Percentiles rank a stretch among this genome's conserved stretches.
Conservation (phyloP, 1,140 invertebrate genomes). For the Heterodera schachtii region DNA sequence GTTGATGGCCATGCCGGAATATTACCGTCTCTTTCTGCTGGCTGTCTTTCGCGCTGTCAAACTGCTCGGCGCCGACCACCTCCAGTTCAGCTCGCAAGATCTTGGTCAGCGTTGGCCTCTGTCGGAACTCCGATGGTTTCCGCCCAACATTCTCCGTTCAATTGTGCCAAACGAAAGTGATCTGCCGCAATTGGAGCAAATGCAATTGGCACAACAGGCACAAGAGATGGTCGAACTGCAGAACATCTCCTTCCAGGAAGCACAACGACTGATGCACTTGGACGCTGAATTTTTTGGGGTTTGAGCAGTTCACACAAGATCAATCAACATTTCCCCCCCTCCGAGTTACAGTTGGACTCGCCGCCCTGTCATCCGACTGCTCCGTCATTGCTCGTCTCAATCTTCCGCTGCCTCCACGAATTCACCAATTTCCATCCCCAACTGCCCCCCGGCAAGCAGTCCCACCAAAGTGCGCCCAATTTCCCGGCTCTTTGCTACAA, state of each 20-base stretch:
- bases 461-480: slow-evolving; percentile 13
- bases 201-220: slow-evolving; percentile 1
- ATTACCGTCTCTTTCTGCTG: neutral
- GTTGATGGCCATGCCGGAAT: slow-evolving; percentile 10
- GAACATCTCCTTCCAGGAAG: slow-evolving; percentile 7
- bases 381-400: slow-evolving; percentile 32
- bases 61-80: slow-evolving; percentile 21
- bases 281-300: slow-evolving; percentile 22
- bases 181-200: slow-evolving; percentile 5
- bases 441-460: slow-evolving; percentile 6
- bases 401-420: slow-evolving; percentile 32
- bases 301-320: neutral
- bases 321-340: neutral
- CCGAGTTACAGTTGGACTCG: neutral
- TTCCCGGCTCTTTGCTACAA: slow-evolving; percentile 33
- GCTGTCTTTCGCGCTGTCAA: slow-evolving; percentile 4
- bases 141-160: neutral
- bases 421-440: slow-evolving; percentile 17
- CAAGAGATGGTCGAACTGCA: slow-evolving; percentile 17
- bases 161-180: neutral
- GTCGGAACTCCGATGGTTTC: slow-evolving; percentile 23
- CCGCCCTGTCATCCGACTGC: neutral
- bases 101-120: slow-evolving; percentile 10
- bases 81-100: neutral
- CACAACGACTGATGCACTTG: slow-evolving; percentile 20